Evolutionary conservation across 2,113 vertebrate genomes (phyloP), one percentile per base, ranked within the genome.

Genomic region (Vulpes lagopus): DNA sequence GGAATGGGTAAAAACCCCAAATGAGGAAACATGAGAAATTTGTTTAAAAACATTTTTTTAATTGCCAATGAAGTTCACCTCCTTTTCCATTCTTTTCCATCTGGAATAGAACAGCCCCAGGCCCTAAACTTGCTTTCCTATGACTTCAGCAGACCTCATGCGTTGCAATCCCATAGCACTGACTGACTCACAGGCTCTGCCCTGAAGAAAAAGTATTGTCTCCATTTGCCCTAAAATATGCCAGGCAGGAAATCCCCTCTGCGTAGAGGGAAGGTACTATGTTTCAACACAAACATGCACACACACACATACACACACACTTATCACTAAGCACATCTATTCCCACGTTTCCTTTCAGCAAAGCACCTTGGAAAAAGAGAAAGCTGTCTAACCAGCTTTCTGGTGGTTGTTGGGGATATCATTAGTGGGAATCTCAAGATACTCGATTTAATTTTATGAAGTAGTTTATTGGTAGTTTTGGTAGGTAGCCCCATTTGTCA

Each of bases 161-260:
- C 11, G 3, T 30, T n/a, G 27, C 22, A 55, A 23, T 76, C 27
- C 59, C 20, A 2, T 62, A 83, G n/a, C 22, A 32, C 62, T 74
- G 74, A 67, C 35, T 81, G 62, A 95, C 14, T 84, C 87, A 35
- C 23, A 49, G 32, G 38, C 59, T 93, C 30, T 69, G 76, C 67
- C 16, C 65, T 69, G 12, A 94, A 92, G 73, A 89, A 35, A 49
- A 73, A 87, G 49, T 81, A 89, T 89, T 93, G 94, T 78, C 92
- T 80, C 55, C 57, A 53, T 89, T 89, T 93, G 67, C 57, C 74
- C 57, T 91, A 14, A 76, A 19, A 55, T 71, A 25, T 43, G 53
- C 62, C 86, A 65, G 83, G 76, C 82, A 94, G 94, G 74, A 98
- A 96, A 91, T 94, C 90, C 86, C 78, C 89, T 59, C 64, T 89